Evolutionary conservation across 2,888 invertebrate species (phyloP).

Genomic region (Clitarchus hookeri): DNA sequence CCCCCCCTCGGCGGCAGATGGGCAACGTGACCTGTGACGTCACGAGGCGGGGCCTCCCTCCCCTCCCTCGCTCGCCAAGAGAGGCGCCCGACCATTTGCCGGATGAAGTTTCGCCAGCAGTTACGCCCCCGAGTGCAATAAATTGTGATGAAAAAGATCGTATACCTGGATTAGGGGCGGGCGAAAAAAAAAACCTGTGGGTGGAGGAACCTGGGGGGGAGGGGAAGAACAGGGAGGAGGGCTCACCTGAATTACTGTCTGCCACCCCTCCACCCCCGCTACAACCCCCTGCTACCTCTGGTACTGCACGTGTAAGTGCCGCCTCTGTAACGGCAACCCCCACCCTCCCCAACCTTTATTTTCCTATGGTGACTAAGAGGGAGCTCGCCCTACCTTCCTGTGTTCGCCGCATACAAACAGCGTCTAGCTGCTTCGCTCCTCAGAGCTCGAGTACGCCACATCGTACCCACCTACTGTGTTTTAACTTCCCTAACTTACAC

Average conservation of each 20-base stretch:
- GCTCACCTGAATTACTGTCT: not conserved
- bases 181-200: not conserved
- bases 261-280: not conserved
- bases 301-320: too few relatives aligned
- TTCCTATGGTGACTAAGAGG: too few relatives aligned
- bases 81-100: slow-evolving; percentile 27
- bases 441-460: too few relatives aligned
- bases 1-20: too few relatives aligned
- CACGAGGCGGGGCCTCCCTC: not conserved
- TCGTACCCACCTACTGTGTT: too few relatives aligned
- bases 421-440: too few relatives aligned
- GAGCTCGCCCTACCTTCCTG: too few relatives aligned
- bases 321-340: too few relatives aligned
- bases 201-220: not conserved
- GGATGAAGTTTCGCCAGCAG: slow-evolving; percentile 27
- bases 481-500: too few relatives aligned
- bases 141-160: slow-evolving; percentile 31
- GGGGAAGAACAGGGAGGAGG: not conserved
- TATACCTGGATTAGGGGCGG: slow-evolving; percentile 17
- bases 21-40: slow-evolving; percentile 4
- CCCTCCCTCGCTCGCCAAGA: not conserved
- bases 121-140: slow-evolving; percentile 29
- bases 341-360: too few relatives aligned
- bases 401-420: too few relatives aligned
- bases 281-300: too few relatives aligned